Evolutionary conservation across 2,113 vertebrate genomes (phyloP).

Genomic region (Vicugna pacos): DNA sequence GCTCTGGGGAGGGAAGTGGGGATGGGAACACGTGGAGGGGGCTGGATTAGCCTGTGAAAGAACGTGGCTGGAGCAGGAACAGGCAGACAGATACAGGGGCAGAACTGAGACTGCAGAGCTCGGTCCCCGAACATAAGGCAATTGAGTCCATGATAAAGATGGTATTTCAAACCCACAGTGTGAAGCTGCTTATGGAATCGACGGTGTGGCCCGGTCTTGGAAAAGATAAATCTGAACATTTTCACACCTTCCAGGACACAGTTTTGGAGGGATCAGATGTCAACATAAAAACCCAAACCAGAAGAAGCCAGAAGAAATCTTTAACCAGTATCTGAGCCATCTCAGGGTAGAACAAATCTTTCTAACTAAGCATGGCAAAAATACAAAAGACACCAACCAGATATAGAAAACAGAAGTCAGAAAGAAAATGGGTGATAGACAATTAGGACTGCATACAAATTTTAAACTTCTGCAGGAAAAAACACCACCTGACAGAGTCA

Average conservation of each 20-base stretch:
- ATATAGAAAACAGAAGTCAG: neutral
- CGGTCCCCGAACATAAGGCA: accelerated
- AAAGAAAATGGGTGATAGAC: neutral
- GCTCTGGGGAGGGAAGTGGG: neutral
- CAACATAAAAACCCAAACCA: neutral
- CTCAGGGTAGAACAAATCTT: neutral
- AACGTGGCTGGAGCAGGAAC: neutral
- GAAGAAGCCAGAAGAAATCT: neutral
- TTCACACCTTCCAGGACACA: too few relatives aligned
- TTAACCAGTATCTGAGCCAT: neutral
- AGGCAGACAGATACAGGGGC: neutral
- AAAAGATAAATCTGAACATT: neutral
- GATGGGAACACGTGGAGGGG: too few relatives aligned
- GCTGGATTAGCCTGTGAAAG: neutral
- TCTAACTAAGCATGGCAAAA: neutral
- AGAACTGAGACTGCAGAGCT: neutral
- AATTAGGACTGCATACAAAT: neutral
- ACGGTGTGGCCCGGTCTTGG: neutral
- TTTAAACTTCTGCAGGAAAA: neutral
- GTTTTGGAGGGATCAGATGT: neutral
- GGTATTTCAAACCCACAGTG: neutral
- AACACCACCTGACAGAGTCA: neutral
- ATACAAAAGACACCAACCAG: neutral
- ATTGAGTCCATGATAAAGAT: neutral
- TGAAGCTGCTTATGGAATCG: neutral